A percentile compares a stretch with the other conserved stretches of the same genome.
These are phyloP conservation scores for Dascyllus trimaculatus DNA, from an alignment of 2,113 vertebrate species.

Conservation along the genomic window DNA sequence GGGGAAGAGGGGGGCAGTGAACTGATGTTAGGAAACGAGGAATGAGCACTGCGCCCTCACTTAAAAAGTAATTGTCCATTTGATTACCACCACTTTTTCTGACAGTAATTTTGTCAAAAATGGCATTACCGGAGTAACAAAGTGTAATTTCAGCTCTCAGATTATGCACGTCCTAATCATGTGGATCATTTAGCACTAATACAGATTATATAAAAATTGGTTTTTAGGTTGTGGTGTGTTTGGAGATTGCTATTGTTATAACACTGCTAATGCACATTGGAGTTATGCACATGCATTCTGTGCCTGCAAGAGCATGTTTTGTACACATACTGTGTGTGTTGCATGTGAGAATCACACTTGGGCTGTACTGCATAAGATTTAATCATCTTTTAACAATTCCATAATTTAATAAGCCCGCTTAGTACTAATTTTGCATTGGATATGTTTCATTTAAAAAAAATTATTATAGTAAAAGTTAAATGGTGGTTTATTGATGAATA, in stretches of 20 bases:
- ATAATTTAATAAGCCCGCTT: too few species aligned
- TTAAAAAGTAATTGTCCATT: conserved; percentile 81
- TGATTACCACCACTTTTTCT: conserved; percentile 73
- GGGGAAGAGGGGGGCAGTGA: conserved; percentile 52
- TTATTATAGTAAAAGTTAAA: too few species aligned
- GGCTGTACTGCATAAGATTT: too few species aligned
- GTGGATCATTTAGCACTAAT: conserved; percentile 27
- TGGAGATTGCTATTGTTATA: conserved; percentile 18
- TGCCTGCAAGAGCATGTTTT: neutral
- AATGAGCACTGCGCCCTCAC: conserved; percentile 72
- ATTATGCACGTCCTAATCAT: conserved; percentile 49
- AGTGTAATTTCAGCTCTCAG: conserved; percentile 58
- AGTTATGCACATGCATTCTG: neutral
- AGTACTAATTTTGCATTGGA: too few species aligned
- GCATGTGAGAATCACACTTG: conserved; percentile 4
- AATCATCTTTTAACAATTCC: too few species aligned
- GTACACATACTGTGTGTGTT: neutral
- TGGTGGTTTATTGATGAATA: too few species aligned
- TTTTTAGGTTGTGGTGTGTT: conserved; percentile 25
- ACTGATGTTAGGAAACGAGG: conserved; percentile 66
- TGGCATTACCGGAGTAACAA: conserved; percentile 55
- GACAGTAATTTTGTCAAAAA: conserved; percentile 75
- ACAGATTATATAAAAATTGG: conserved; percentile 19
- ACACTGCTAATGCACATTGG: conserved; percentile 15
- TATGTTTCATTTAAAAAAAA: too few species aligned